Evolutionary conservation across 2,797 vertebrate species (phyloP), one percentile per base, ranked within the genome.

Genomic region (Gobionotothen gibberifrons): DNA sequence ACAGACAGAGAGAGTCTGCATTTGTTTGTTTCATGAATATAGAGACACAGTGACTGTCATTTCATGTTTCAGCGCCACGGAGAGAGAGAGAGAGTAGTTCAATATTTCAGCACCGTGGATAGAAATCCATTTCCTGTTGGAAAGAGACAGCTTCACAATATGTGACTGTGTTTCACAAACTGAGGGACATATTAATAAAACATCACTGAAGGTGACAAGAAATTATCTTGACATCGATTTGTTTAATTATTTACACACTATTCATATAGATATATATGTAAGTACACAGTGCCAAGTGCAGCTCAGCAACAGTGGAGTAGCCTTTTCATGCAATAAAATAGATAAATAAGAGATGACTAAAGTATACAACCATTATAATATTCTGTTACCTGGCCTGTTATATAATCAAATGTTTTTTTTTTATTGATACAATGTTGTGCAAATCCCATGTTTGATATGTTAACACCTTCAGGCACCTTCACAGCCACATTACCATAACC

Each of bases 401-500:
- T 19, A 64, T 74, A 26, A 49, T 21, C 17, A 42, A 56, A 46
- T 26, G 6, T 51, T 3, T 56, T 36, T 36, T 1, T 36, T 36
- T 43, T 17, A 26, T 11, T 60, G 15, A 13, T 29, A 62, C 54
- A 12, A n/a, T n/a, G 32, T 22, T 2, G 26, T 47, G 21, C 6
- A 52, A 69, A 40, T 53, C 26, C 11, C 16, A 57, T 64, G n/a
- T 54, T 59, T 53, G 17, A 13, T 65, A 4, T 4, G 53, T 54
- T 12, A 46, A 47, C 6, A 36, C 8, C 32, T 36, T 36, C 32
- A 36, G 3, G 11, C 17, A 57, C 29, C 39, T 46, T 65, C 39
- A 60, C 16, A 43, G 13, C 15, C 11, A 54, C 62, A 53, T 68
- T 51, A 60, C 21, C 16, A n/a, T n/a, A 32, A 44, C 54, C 17